These are phyloP conservation scores for Cirrhinus mrigala DNA, from an alignment of 2,797 vertebrate genomes.

Conservation along the genomic window DNA sequence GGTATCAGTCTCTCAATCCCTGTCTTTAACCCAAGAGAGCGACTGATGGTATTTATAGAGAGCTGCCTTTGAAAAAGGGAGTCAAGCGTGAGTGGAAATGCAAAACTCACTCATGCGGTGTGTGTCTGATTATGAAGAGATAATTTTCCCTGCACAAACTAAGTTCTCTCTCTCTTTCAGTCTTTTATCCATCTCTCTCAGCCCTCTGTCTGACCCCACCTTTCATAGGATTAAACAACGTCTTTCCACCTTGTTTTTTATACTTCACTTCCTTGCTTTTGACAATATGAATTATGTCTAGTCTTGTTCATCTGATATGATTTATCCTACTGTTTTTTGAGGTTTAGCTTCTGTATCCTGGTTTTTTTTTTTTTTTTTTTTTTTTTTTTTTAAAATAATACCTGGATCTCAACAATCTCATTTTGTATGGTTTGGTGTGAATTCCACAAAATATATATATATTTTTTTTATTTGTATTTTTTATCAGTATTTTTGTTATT, in stretches of 20 bases:
- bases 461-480: neutral
- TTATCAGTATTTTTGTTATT: neutral
- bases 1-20: conserved; percentile 45
- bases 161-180: conserved; percentile 33
- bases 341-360: conserved; percentile 39
- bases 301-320: conserved; percentile 54
- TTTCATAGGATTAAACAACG: conserved; percentile 54
- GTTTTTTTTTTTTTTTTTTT: conserved; percentile 37
- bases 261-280: conserved; percentile 69
- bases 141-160: conserved; percentile 59
- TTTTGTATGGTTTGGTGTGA: conserved; percentile 25
- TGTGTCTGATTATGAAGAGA: conserved; percentile 73
- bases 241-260: conserved; percentile 65
- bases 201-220: conserved; percentile 68
- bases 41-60: conserved; percentile 65
- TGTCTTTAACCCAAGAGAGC: conserved; percentile 52
- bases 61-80: conserved; percentile 65
- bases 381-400: conserved; percentile 29
- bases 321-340: conserved; percentile 54
- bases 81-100: conserved; percentile 73
- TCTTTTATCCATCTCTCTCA: conserved; percentile 67
- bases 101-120: conserved; percentile 71
- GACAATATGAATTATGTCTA: conserved; percentile 46
- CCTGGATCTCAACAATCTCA: conserved; percentile 36
- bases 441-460: neutral